phyloP scores from a whole-genome alignment of 2,113 vertebrate genomes.

The Jacana jacana region DNA sequence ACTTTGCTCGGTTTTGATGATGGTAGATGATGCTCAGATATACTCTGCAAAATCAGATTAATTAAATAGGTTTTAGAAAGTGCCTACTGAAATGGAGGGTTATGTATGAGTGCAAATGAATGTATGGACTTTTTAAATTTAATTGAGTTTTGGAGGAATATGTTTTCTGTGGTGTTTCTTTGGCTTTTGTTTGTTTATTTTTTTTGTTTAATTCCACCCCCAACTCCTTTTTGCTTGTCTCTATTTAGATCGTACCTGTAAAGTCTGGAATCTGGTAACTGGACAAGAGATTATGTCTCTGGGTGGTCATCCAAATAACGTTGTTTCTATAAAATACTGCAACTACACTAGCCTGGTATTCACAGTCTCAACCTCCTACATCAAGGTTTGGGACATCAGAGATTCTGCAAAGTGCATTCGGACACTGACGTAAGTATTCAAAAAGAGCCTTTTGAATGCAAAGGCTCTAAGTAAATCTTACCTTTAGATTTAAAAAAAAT shows the following conservation, averaged over 20 bases:
- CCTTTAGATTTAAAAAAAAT: neutral
- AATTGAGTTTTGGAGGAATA: neutral
- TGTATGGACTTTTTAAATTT: neutral
- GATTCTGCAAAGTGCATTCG: constrained; percentile 96
- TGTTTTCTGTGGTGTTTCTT: neutral
- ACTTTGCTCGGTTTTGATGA: neutral
- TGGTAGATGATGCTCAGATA: neutral
- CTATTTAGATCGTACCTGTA: constrained; percentile 91
- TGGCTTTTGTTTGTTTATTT: neutral
- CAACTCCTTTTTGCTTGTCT: neutral
- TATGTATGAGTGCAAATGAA: neutral
- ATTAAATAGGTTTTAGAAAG: neutral
- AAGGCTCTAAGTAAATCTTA: neutral
- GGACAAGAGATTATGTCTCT: constrained; percentile 99
- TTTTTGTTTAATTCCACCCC: neutral
- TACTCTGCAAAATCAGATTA: neutral
- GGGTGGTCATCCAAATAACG: constrained; percentile 86
- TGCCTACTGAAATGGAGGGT: neutral
- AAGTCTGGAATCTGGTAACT: constrained; percentile 99
- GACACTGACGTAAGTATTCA: constrained; percentile 86
- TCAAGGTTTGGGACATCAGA: constrained; percentile 98
- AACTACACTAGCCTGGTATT: constrained; percentile 94
- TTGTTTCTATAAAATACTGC: constrained; percentile 92
- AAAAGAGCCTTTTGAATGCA: neutral
- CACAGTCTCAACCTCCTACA: constrained; percentile 91